A percentile compares a stretch with the other conserved stretches of the same genome.
phyloP scores from a whole-genome alignment of 2,797 vertebrate genomes.

The Mallotus villosus region DNA sequence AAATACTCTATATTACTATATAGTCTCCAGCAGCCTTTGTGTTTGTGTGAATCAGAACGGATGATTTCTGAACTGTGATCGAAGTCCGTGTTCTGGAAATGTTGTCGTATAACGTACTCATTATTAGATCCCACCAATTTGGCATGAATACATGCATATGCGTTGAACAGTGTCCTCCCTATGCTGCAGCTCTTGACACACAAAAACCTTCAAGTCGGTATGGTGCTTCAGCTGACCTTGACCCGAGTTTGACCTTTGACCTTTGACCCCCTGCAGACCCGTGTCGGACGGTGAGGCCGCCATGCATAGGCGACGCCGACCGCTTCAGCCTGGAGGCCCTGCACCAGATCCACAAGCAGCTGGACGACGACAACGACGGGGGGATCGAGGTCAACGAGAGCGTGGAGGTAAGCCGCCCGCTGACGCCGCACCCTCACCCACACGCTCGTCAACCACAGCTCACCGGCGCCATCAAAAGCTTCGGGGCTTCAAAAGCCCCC shows the following conservation, averaged over 20 bases:
- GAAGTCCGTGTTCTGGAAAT: no score
- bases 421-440: no score
- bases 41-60: no score
- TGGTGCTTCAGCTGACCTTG: background rate
- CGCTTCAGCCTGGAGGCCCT: slow-evolving; percentile 94
- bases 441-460: background rate
- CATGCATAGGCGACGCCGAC: slow-evolving; percentile 91
- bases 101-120: no score
- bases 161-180: no score
- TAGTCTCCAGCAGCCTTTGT: no score
- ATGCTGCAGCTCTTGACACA: background rate
- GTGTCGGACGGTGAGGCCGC: slow-evolving; percentile 86
- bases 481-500: no score
- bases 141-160: no score
- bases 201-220: background rate
- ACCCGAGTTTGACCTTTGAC: slow-evolving; percentile 4
- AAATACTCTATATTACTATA: no score
- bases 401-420: slow-evolving; percentile 82
- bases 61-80: no score
- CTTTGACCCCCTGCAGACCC: slow-evolving; percentile 73
- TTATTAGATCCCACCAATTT: no score
- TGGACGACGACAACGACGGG: slow-evolving; percentile 98
- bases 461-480: background rate
- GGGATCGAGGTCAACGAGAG: slow-evolving; percentile 98
- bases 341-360: slow-evolving; percentile 95